A percentile compares a stretch with the other conserved stretches of the same genome.
Conservation (phyloP, 1,140 invertebrate species). For the Coelopa frigida region DNA sequence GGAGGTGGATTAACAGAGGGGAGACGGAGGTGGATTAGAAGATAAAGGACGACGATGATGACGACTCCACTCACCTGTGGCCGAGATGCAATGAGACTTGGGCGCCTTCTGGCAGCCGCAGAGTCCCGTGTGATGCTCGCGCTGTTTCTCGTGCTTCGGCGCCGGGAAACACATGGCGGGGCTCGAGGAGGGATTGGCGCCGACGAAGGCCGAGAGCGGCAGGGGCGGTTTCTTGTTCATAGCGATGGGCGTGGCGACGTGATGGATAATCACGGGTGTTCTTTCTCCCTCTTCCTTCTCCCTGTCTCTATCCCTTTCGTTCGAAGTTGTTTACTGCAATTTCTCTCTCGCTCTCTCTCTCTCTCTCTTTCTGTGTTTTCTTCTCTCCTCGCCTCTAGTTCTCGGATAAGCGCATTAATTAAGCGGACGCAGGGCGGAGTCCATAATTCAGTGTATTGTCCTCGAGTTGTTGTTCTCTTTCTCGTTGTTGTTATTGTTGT, state of each 20-base stretch:
- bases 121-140: constrained; percentile 17
- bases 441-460: no score
- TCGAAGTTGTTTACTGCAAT: background rate
- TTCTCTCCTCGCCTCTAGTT: background rate
- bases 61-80: constrained; percentile 42
- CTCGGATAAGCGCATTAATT: background rate
- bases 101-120: constrained; percentile 42
- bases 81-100: constrained; percentile 45
- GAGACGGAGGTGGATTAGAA: constrained; percentile 1
- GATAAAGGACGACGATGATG: background rate
- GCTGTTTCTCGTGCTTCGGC: constrained; percentile 18
- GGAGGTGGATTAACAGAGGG: no score
- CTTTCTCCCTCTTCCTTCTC: background rate
- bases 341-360: background rate
- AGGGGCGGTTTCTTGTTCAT: constrained; percentile 39
- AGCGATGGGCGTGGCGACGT: constrained; percentile 8
- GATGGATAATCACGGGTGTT: background rate
- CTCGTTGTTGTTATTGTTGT: no score
- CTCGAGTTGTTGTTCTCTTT: no score
- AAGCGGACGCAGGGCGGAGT: no score
- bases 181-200: constrained; percentile 22
- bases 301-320: background rate
- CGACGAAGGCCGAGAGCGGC: constrained; percentile 31
- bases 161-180: constrained; percentile 18
- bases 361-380: background rate